Percentiles rank a stretch among this genome's conserved stretches.
These are phyloP conservation scores for Drosophila paulistorum DNA, from an alignment of 1,140 invertebrate species.

Conservation along the genomic window DNA sequence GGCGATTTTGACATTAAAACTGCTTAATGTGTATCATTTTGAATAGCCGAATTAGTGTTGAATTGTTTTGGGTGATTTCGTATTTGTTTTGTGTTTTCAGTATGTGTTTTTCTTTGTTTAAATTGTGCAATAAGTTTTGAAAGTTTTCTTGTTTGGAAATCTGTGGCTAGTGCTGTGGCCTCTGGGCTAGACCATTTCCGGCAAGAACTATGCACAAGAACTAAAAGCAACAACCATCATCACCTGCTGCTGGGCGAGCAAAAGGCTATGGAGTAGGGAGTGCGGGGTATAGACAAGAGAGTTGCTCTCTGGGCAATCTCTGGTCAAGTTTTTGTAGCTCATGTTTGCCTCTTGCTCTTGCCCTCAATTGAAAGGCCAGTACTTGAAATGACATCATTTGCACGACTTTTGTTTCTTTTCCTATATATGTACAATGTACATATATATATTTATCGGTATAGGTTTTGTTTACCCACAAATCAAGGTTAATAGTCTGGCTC, in stretches of 20 bases:
- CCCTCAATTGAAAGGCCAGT: constrained; percentile 56
- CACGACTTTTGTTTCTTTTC: constrained; percentile 51
- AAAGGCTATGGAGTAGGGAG: neutral
- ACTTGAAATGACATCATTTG: constrained; percentile 76
- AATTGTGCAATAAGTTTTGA: constrained; percentile 52
- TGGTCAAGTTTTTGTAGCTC: constrained; percentile 24
- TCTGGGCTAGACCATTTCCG: constrained; percentile 51
- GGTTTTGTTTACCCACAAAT: constrained; percentile 50
- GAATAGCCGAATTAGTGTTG: too few species aligned
- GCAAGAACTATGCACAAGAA: constrained; percentile 15
- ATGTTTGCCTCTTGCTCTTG: constrained; percentile 30
- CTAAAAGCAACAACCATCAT: constrained; percentile 27
- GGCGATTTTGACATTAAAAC: too few species aligned
- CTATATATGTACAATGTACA: constrained; percentile 4
- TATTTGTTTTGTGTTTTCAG: neutral
- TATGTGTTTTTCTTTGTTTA: constrained; percentile 11
- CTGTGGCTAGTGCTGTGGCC: constrained; percentile 19
- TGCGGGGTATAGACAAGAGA: neutral
- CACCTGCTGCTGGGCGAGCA: constrained; percentile 21
- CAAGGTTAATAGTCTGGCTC: constrained; percentile 64
- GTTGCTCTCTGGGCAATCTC: constrained; percentile 15
- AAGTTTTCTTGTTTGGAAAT: constrained; percentile 28
- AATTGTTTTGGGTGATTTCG: neutral
- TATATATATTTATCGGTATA: constrained; percentile 32
- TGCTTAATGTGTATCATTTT: neutral